Evolutionary conservation across 2,888 invertebrate species (phyloP), one percentile per base, ranked within the genome.

Genomic region (Acanthopleura granulata): DNA sequence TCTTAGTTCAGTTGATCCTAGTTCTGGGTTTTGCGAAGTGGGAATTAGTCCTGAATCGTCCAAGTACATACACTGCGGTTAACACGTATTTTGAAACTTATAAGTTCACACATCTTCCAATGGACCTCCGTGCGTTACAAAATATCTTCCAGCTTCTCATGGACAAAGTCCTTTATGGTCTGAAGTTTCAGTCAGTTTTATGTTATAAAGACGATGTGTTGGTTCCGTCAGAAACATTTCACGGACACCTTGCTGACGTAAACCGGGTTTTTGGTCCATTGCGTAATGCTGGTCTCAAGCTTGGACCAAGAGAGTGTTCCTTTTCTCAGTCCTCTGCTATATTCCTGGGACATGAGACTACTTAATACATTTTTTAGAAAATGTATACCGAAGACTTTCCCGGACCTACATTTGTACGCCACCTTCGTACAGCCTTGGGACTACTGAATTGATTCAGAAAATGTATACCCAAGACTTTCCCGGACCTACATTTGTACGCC

Each of bases 161-260:
- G 61, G 72, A 72, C 25, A 71, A 49, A 72, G 49, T 51, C 30
- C 6, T 72, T 49, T 16, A 61, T 72, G 72, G 72, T 12, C 62
- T 75, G 40, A 61, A 30, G 16, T 75, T 72, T 62, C 22, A 57
- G 22, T 62, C 62, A n/a, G 49, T 49, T 27, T 27, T 72, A 29
- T 75, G 75, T 51, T 75, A 75, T 49, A 15, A 49, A n/a, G 75
- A 75, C 72, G 72, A 75, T 72, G 50, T 72, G 15, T 49, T 75
- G 9, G 29, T 75, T 4, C 22, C 40, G 18, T 75, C 72, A 18
- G 72, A 72, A 30, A 75, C 75, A 9, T 75, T 75, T 72, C 72
- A 72, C 1, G 49, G 72, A 12, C 75, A 72, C 61, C n/a, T 75
- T 62, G 9, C 40, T 30, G 25, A n/a, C 25, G 4, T 71, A 49